Base-by-base conservation (phyloP, 2,113 vertebrate genomes). In the Centrocercus urophasianus region DNA sequence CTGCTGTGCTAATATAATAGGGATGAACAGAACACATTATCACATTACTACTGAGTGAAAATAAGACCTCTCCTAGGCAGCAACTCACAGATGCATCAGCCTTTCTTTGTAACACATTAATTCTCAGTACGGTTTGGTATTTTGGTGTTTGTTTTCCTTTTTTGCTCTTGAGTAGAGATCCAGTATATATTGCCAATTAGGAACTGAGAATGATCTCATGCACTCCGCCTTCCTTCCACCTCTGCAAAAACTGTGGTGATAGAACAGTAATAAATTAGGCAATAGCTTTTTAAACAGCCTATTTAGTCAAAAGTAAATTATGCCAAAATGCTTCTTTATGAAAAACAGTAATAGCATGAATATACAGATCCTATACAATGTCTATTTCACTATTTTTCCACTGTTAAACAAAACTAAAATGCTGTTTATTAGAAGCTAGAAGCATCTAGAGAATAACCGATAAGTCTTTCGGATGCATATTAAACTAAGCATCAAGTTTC, bases 401-500 rank as follows among this genome's bases (percentile, higher is more conserved):
- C 17, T 59, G 47, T 22, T 52, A 64, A 93, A 77, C 34, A 81
- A 87, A 45, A 65, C 1, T 74, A 90, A 88, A 88, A 63, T n/a
- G 14, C 6, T 77, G 15, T 65, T 95, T 81, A 86, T 81, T 89
- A 69, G 32, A 86, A 72, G 28, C 13, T 89, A 69, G 32, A 86
- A 72, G 28, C 13, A 84, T 38, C 32, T 78, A 20, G 8, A 38
- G 15, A 48, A 65, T 52, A 59, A 85, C 25, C 63, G 27, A 10
- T 45, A 81, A 78, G 45, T 36, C 28, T 89, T 54, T 75, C 32
- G 86, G 57, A 89, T 36, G 36, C 27, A 42, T 69, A 86, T 84
- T 92, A 90, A 83, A 83, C 47, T 63, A 71, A 87, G 88, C 38
- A 42, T 42, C 6, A 66, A 69, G 34, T 87, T 92, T 69, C 20